A percentile compares a stretch with the other conserved stretches of the same genome.
Conservation (phyloP, 2,888 invertebrate species). For the Leucophora obtusa region DNA sequence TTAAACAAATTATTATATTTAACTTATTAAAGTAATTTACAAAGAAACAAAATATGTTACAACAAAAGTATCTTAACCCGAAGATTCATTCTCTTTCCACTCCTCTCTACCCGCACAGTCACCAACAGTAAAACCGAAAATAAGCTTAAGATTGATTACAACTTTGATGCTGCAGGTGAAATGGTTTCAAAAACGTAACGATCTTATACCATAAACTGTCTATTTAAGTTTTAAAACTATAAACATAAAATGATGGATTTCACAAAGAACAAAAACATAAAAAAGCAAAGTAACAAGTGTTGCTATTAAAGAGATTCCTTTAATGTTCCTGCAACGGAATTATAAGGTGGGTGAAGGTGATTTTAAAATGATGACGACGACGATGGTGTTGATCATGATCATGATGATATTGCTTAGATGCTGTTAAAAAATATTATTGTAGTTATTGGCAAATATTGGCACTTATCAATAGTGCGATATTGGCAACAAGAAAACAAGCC, state of each 20-base stretch:
- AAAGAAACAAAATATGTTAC: constrained; percentile 33
- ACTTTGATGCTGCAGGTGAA: constrained; percentile 75
- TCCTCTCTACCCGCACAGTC: not conserved
- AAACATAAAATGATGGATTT: constrained; percentile 43
- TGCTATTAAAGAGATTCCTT: constrained; percentile 36
- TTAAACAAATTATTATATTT: constrained; percentile 75
- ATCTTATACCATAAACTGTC: constrained; percentile 61
- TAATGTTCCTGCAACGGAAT: not conserved
- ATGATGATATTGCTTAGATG: constrained; percentile 38
- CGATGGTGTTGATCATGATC: constrained; percentile 48
- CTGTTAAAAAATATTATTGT: constrained; percentile 3
- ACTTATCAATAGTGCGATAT: constrained; percentile 47
- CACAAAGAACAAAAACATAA: constrained; percentile 2
- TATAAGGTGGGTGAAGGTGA: constrained; percentile 25
- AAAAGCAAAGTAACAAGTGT: constrained; percentile 50
- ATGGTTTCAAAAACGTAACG: constrained; percentile 69
- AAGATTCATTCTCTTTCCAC: not conserved
- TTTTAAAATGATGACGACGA: constrained; percentile 11
- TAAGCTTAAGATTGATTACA: constrained; percentile 62
- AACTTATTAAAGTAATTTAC: constrained; percentile 77
- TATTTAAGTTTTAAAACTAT: constrained; percentile 39
- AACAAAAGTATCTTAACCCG: constrained; percentile 14
- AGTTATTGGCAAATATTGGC: constrained; percentile 31
- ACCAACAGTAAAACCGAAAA: too few relatives aligned
- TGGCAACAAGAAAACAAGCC: constrained; percentile 48